Conservation (phyloP, 2,888 invertebrate genomes). For the Acrobasis consociella region DNA sequence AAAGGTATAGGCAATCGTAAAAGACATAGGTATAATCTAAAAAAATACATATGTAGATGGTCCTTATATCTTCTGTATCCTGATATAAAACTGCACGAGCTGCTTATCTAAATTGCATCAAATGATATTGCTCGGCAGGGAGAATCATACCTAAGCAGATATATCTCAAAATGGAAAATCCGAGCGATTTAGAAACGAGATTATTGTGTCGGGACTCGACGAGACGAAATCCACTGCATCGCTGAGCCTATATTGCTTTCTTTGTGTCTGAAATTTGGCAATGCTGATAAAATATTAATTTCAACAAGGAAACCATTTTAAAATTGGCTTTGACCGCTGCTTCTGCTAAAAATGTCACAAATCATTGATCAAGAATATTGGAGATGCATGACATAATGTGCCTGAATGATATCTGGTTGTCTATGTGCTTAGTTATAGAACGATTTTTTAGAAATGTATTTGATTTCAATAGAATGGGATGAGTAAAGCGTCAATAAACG, state of each 20-base stretch:
- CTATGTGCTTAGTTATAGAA: too few relatives aligned
- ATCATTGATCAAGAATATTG: too few relatives aligned
- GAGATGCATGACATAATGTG: too few relatives aligned
- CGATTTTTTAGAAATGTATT: too few relatives aligned
- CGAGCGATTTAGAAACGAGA: conserved; percentile 47
- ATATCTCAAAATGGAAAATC: conserved; percentile 55
- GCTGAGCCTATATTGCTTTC: conserved; percentile 50
- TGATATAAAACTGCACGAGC: conserved; percentile 16
- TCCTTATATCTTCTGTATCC: background rate
- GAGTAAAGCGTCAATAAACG: too few relatives aligned
- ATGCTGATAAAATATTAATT: conserved; percentile 44
- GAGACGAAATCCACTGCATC: conserved; percentile 48
- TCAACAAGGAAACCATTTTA: conserved; percentile 42
- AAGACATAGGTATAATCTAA: too few relatives aligned
- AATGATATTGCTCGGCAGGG: conserved; percentile 29
- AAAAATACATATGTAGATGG: too few relatives aligned
- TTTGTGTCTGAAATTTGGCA: conserved; percentile 37
- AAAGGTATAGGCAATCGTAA: too few relatives aligned
- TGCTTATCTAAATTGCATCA: conserved; percentile 28
- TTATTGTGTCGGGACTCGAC: conserved; percentile 46
- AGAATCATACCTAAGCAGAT: conserved; percentile 46
- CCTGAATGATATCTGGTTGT: too few relatives aligned
- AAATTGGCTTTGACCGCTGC: background rate
- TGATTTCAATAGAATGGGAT: too few relatives aligned
- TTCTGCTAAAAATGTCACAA: too few relatives aligned